A percentile compares a stretch with the other conserved stretches of the same genome.
Evolutionary conservation across 1,140 invertebrate species (phyloP).

Genomic region (Drosophila lacertosa): DNA sequence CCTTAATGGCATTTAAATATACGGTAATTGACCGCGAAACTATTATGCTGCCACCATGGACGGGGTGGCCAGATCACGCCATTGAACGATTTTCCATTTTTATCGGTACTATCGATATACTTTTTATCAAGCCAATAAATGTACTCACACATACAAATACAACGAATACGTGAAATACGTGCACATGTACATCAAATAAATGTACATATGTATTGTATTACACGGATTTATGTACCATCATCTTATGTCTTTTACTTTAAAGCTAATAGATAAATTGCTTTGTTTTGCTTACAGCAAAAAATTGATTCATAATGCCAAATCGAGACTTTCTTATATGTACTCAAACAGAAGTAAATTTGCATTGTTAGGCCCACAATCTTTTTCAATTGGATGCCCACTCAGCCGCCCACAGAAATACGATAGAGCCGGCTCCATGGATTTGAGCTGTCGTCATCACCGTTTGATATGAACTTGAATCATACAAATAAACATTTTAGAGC

Average conservation of each 20-base stretch:
- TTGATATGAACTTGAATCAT: slow-evolving; percentile 33
- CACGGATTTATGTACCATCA: background rate
- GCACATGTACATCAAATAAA: background rate
- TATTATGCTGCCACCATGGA: slow-evolving; percentile 13
- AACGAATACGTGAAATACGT: background rate
- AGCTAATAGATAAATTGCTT: background rate
- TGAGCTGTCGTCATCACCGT: slow-evolving; percentile 13
- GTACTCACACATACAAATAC: slow-evolving; percentile 18
- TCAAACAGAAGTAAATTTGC: background rate
- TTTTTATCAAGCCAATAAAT: slow-evolving; percentile 2
- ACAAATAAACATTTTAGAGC: slow-evolving; percentile 20
- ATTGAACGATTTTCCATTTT: no score
- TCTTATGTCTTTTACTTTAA: background rate
- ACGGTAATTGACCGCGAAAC: background rate
- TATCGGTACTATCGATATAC: slow-evolving; percentile 16
- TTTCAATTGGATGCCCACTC: slow-evolving; percentile 12
- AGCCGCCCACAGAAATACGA: slow-evolving; percentile 13
- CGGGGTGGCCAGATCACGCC: background rate
- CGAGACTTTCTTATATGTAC: background rate
- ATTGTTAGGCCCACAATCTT: slow-evolving; percentile 6
- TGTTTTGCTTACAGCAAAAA: slow-evolving; percentile 27
- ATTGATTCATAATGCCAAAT: background rate
- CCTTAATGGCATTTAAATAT: background rate
- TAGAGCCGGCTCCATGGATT: slow-evolving; percentile 17
- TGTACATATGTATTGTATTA: background rate